A percentile compares a stretch with the other conserved stretches of the same genome.
Evolutionary conservation across 2,888 invertebrate species (phyloP).

Genomic region (Agrilus mali): DNA sequence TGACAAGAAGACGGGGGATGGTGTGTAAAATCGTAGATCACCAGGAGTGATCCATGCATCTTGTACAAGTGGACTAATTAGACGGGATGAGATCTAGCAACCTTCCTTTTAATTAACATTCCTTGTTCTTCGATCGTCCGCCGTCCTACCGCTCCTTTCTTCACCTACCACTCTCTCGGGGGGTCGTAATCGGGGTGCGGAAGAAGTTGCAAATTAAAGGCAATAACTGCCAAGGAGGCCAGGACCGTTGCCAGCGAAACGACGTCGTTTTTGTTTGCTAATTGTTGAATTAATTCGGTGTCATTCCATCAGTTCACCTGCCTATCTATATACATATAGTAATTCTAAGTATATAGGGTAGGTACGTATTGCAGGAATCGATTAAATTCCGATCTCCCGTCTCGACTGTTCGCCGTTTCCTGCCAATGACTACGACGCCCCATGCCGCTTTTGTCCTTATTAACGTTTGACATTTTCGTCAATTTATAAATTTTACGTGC

Average conservation of each 20-base stretch:
- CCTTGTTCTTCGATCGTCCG: slow-evolving; percentile 33
- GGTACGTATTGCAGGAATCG: slow-evolving; percentile 4
- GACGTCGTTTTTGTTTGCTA: slow-evolving; percentile 33
- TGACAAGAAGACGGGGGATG: not conserved
- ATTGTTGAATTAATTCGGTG: slow-evolving; percentile 34
- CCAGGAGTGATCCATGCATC: slow-evolving; percentile 20
- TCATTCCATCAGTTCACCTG: slow-evolving; percentile 27
- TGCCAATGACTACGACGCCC: too few species aligned
- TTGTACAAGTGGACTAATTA: slow-evolving; percentile 21
- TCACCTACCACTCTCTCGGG: too few species aligned
- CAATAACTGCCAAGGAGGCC: slow-evolving; percentile 33
- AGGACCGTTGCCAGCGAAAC: slow-evolving; percentile 25
- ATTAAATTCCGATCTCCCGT: too few species aligned
- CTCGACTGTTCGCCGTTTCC: too few species aligned
- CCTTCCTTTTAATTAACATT: slow-evolving; percentile 37
- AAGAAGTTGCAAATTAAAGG: slow-evolving; percentile 36
- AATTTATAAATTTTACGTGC: too few species aligned
- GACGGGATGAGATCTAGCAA: slow-evolving; percentile 24
- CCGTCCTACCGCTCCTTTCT: slow-evolving; percentile 17
- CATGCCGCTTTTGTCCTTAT: too few species aligned
- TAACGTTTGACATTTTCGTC: too few species aligned
- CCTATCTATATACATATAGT: too few species aligned
- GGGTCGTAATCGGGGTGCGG: slow-evolving; percentile 8
- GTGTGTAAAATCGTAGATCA: slow-evolving; percentile 8
- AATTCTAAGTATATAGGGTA: slow-evolving; percentile 2